phyloP scores from a whole-genome alignment of 1,140 invertebrate genomes.

The Bathynomus jamesi region DNA sequence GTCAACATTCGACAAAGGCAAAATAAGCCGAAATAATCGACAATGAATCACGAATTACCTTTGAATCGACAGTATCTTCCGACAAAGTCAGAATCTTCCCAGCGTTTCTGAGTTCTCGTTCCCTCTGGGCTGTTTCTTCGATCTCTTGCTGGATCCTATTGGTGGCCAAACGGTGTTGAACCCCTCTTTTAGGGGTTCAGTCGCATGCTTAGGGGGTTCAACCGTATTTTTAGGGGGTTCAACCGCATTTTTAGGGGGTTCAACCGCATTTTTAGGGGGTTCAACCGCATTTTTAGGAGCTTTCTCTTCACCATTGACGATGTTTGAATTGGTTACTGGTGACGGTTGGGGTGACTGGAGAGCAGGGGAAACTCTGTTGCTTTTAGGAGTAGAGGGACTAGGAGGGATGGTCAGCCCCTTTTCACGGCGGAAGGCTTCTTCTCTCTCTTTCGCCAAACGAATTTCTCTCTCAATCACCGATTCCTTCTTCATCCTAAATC shows the following conservation, averaged over 20 bases:
- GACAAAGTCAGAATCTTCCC: conserved; percentile 45
- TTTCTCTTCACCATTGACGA: background rate
- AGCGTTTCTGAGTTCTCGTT: conserved; percentile 42
- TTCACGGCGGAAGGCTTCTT: conserved; percentile 48
- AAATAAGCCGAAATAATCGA: too few species aligned
- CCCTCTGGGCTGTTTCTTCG: conserved; percentile 44
- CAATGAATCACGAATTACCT: too few species aligned
- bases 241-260: background rate
- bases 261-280: background rate
- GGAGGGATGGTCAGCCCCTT: conserved; percentile 39
- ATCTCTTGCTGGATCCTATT: conserved; percentile 47
- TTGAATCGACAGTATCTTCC: conserved; percentile 42
- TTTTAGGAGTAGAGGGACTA: background rate
- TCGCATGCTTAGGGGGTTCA: too few species aligned
- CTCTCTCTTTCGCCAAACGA: conserved; percentile 48
- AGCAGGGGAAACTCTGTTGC: background rate
- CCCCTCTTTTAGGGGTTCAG: conserved; percentile 28
- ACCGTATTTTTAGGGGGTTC: too few species aligned
- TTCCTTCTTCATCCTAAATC: conserved; percentile 44
- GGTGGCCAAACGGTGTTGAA: conserved; percentile 43
- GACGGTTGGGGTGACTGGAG: conserved; percentile 1
- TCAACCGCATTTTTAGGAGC: background rate
- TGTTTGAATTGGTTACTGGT: background rate
- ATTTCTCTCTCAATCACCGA: conserved; percentile 54
- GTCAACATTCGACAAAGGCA: too few species aligned